phyloP scores from a whole-genome alignment of 2,113 vertebrate species.

The Peucedramus taeniatus region DNA sequence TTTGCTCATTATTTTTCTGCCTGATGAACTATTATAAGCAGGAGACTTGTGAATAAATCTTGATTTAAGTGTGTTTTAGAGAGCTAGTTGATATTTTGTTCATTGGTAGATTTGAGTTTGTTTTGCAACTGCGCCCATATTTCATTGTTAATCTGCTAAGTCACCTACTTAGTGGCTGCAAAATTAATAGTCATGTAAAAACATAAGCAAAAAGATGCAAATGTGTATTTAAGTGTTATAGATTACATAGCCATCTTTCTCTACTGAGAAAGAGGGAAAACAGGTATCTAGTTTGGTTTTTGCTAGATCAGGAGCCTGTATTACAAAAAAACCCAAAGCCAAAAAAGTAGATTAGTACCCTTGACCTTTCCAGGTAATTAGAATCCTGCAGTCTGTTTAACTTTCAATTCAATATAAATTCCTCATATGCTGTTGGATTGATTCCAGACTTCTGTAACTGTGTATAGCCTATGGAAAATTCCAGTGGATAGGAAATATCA shows the following conservation, averaged over 20 bases:
- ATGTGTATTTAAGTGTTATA: background rate
- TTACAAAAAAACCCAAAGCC: background rate
- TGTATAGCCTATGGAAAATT: background rate
- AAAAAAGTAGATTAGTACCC: background rate
- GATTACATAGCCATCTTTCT: background rate
- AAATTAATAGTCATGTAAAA: constrained; percentile 15
- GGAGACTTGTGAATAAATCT: background rate
- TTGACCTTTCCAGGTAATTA: background rate
- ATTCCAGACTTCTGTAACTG: background rate
- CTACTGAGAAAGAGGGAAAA: constrained; percentile 31
- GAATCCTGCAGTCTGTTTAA: constrained; percentile 14
- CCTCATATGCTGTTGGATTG: background rate
- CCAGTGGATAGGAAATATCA: background rate
- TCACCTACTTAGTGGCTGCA: background rate
- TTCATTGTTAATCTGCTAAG: constrained; percentile 47
- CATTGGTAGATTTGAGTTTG: background rate
- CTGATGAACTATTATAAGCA: background rate
- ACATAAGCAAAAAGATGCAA: background rate
- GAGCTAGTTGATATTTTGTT: background rate
- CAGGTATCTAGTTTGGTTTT: background rate
- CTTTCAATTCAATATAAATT: background rate
- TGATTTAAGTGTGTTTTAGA: constrained; percentile 20
- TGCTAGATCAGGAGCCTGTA: background rate
- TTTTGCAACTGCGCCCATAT: background rate
- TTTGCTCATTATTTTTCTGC: background rate